Base-by-base conservation (phyloP, 2,888 invertebrate genomes). In the Dusona sp. region DNA sequence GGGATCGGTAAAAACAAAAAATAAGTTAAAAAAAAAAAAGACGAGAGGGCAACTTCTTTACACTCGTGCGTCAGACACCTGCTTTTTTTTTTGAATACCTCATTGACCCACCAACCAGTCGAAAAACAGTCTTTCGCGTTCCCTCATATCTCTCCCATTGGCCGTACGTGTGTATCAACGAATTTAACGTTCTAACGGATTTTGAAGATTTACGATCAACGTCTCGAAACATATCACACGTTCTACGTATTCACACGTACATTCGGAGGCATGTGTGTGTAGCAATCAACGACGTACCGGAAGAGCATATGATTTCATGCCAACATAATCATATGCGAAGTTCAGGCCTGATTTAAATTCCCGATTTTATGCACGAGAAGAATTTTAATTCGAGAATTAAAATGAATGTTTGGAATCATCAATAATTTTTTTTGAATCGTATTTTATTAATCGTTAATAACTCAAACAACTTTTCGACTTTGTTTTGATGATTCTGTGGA, bases 1-100 rank as follows among this genome's bases (percentile, higher is more conserved):
- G 79, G 42, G 74, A 87, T 84, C 68, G 68, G 73, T 65, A 74
- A n/a, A 72, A 86, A 68, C 74, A 72, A 82, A 88, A 70, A 70
- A 57, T 57, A 19, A 51, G 7, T 29, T 61, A n/a, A n/a, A n/a
- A 16, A 79, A 84, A 82, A 73, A 57, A 70, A 70, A 70, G 33
- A 67, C 48, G 8, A 4, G 36, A 64, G 9, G 19, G 11, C 11
- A n/a, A 9, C 68, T 67, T 19, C 22, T 51, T 36, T 16, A n/a
- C 61, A 22, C 38, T 51, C 38, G 38, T 57, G 54, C 67, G 45
- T 72, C 74, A 75, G 74, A 67, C 86, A 86, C 84, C 79, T 85
- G 79, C 70, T 61, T 51, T 57, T 72, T 80, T 77, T 16, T 86
- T 77, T 77, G 65, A 57, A 19, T 72, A 54, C 78, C 75, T 78